These are phyloP conservation scores for Stictocephala bisonia DNA, from an alignment of 2,888 invertebrate species.

Conservation along the genomic window DNA sequence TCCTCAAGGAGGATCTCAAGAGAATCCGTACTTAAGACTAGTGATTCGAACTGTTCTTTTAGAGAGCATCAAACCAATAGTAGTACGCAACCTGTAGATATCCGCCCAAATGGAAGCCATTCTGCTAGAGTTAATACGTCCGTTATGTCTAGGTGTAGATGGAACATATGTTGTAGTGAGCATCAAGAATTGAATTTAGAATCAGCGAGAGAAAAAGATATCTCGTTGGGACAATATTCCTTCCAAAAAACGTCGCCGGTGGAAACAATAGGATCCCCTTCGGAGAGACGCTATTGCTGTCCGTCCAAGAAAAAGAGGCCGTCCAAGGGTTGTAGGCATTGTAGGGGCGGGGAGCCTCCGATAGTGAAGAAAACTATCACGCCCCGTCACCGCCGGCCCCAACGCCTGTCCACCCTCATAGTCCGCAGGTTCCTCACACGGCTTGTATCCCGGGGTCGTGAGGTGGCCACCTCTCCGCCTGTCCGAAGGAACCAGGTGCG, in stretches of 20 bases:
- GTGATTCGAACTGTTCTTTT: conserved; percentile 34
- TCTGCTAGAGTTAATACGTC: conserved; percentile 11
- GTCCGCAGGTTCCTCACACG: conserved; percentile 19
- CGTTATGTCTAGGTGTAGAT: conserved; percentile 3
- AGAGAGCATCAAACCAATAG: conserved; percentile 6
- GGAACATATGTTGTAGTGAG: conserved; percentile 16
- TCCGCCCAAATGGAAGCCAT: conserved; percentile 8
- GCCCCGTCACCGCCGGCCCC: background rate
- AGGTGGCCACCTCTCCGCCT: conserved; percentile 30
- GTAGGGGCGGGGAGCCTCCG: conserved; percentile 45
- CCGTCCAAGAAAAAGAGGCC: conserved; percentile 43
- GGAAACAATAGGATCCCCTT: conserved; percentile 30
- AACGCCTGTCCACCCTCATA: conserved; percentile 17
- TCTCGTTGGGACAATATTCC: conserved; percentile 3
- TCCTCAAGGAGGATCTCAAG: background rate
- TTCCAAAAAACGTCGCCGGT: conserved; percentile 18
- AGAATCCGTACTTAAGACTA: conserved; percentile 24
- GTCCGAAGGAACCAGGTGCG: conserved; percentile 52
- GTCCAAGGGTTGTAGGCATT: conserved; percentile 55
- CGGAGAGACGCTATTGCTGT: conserved; percentile 4
- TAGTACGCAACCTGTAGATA: background rate
- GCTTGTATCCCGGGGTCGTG: conserved; percentile 10
- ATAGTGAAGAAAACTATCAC: background rate
- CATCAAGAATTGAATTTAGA: conserved; percentile 11
- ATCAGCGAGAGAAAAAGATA: conserved; percentile 8